A percentile compares a stretch with the other conserved stretches of the same genome.
Conservation (phyloP, 2,797 vertebrate genomes). For the Rhyacichthys aspro region DNA sequence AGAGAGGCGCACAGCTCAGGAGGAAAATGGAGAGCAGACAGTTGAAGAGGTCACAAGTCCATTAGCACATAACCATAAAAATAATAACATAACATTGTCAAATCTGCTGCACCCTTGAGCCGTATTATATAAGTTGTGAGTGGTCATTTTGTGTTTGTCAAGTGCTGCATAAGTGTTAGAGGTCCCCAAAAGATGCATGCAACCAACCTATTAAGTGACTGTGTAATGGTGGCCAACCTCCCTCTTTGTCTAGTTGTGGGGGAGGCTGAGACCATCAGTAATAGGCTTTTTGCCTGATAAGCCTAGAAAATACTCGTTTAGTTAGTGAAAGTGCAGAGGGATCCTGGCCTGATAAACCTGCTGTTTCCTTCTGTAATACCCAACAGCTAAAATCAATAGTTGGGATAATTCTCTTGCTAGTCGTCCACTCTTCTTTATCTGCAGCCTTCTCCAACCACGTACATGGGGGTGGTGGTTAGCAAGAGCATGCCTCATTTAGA, state of each 20-base stretch:
- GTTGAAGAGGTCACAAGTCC: constrained; percentile 59
- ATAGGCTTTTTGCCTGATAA: constrained; percentile 90
- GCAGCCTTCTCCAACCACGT: constrained; percentile 69
- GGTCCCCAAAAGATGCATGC: constrained; percentile 51
- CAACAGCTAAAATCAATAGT: constrained; percentile 97
- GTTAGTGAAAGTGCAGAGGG: constrained; percentile 90
- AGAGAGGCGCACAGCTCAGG: constrained; percentile 41
- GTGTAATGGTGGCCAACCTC: constrained; percentile 59
- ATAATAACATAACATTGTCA: constrained; percentile 42
- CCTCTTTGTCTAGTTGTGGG: constrained; percentile 69
- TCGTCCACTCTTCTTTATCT: constrained; percentile 85
- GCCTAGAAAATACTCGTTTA: constrained; percentile 93
- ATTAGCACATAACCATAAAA: constrained; percentile 52
- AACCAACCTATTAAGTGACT: constrained; percentile 54
- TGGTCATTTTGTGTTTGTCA: constrained; percentile 52
- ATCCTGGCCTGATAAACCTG: constrained; percentile 94
- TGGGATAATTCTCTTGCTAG: constrained; percentile 92
- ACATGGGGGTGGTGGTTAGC: constrained; percentile 62
- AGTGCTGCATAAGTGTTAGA: constrained; percentile 49
- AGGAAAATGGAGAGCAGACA: constrained; percentile 51
- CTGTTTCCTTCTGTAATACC: constrained; percentile 94
- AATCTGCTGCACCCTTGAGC: constrained; percentile 45
- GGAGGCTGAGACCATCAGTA: constrained; percentile 79
- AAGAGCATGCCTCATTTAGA: constrained; percentile 35
- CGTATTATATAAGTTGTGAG: constrained; percentile 38